Base-by-base conservation (phyloP, 2,113 vertebrate genomes). In the Catharus fuscescens region DNA sequence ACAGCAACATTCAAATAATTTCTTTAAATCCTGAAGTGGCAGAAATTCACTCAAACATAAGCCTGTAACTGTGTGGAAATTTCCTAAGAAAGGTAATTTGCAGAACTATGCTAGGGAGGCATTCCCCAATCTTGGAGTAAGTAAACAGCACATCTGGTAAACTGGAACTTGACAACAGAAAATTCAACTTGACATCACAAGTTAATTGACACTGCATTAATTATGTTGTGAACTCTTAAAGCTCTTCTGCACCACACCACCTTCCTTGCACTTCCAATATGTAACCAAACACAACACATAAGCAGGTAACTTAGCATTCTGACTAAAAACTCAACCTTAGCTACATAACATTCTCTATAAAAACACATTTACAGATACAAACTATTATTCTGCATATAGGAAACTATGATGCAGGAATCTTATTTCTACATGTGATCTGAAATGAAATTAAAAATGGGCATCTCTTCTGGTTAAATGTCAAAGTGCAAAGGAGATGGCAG, bases 311-410 rank as follows among this genome's bases (percentile, higher is more conserved):
- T 91, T 85, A 84, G 62, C 60, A 56, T 71, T 93, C 70, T 83
- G 88, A 94, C 91, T 88, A 91, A 93, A 90, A 93, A 80, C 60
- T 93, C 60, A 94, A 71, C 61, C 86, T 61, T 61, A 92, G 66
- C 91, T 94, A 95, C 24, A 0, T 91, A 94, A 94, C 81, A 95
- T 93, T 91, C 74, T 91, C 85, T 94, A 95, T 77, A 88, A 90
- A 95, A 90, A 95, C 50, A 94, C 90, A 65, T 87, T 85, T 95
- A 94, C 52, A 88, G 77, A 74, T 74, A 90, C 67, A 73, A 73
- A 92, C 77, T 87, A 36, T 92, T 96, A 95, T 93, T 95, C 90
- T 89, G 93, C 92, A 86, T 89, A 91, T 47, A 89, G 59, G 47
- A 90, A 64, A 77, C 45, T 91, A 95, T 53, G 66, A 95, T 87